Evolutionary conservation across 1,140 invertebrate species (phyloP).

Genomic region (Lepidotrigona ventralis): DNA sequence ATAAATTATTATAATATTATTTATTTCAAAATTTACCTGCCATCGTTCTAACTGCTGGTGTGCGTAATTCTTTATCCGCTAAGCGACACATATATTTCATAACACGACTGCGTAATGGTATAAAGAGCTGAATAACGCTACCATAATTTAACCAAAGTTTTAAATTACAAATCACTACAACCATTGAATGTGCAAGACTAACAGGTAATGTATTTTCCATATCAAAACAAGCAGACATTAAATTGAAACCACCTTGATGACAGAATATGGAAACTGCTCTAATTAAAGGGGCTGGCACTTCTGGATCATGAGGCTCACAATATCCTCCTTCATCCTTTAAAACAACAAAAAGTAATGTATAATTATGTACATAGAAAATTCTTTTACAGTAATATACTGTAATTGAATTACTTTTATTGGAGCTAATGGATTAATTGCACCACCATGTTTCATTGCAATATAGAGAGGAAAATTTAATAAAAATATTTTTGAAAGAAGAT

Average conservation of each 20-base stretch:
- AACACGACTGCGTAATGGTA: slow-evolving; percentile 91
- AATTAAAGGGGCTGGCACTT: slow-evolving; percentile 93
- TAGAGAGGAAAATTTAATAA: slow-evolving; percentile 95
- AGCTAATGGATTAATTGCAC: slow-evolving; percentile 75
- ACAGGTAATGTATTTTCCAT: slow-evolving; percentile 89
- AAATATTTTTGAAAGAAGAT: slow-evolving; percentile 90
- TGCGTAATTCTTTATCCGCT: slow-evolving; percentile 93
- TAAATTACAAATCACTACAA: slow-evolving; percentile 94
- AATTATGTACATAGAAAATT: neutral
- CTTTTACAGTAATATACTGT: neutral
- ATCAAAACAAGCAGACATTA: slow-evolving; percentile 92
- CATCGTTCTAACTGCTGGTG: slow-evolving; percentile 93
- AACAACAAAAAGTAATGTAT: slow-evolving; percentile 30
- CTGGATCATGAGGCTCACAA: slow-evolving; percentile 95
- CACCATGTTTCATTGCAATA: slow-evolving; percentile 92
- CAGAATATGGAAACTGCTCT: slow-evolving; percentile 95
- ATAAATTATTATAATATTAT: neutral
- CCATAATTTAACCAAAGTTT: slow-evolving; percentile 97
- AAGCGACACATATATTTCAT: slow-evolving; percentile 96
- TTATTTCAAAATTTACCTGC: slow-evolving; percentile 82
- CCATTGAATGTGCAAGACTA: slow-evolving; percentile 93
- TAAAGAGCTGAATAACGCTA: slow-evolving; percentile 92
- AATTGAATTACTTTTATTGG: slow-evolving; percentile 77
- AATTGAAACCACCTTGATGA: slow-evolving; percentile 91
- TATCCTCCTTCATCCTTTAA: slow-evolving; percentile 81